Base-by-base conservation (phyloP, 35 echinoderm and acorn worm genomes). In the Eucidaris tribuloides region DNA sequence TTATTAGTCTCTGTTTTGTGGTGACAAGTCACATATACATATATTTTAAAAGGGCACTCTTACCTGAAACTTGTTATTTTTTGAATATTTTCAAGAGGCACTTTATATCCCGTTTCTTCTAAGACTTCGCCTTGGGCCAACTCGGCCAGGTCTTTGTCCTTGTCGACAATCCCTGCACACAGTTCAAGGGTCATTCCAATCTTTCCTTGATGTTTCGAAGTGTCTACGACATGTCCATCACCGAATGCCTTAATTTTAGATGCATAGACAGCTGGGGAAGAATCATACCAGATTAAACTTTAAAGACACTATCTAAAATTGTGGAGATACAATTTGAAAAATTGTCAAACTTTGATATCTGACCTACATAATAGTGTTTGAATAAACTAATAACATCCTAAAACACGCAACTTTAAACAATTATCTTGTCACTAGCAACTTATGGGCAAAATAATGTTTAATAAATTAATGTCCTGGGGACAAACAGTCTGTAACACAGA, bases 51-150 rank as follows among this genome's bases (percentile, higher is more conserved):
- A 70, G 64, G 41, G 30, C 40, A 7, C 62, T 27, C 85, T 78
- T 33, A 90, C 88, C 88, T 90, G 40, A 84, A 77, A 74, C 40
- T 61, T 5, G 72, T 84, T 42, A 90, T 62, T 43, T 83, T 62
- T 60, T 90, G 74, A 6, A 90, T 60, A 42, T 46, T 84, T 20
- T 90, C 88, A 18, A 84, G 80, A 20, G 89, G 89, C 5, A 91
- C 89, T 63, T 85, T 83, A 74, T 91, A 91, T 19, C 89, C 89
- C 23, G 89, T 91, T 52, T 91, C 89, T 55, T 91, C 89, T 15
- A 91, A 32, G 37, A 86, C 70, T 58, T 91, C 89, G 29, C 23
- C 83, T 48, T 80, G 40, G 20, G 89, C 89, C 28, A 83, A 79
- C 62, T 91, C 89, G 39, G 37, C 30, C 0, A 86, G 71, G 36